Base-by-base conservation (phyloP, 2,797 vertebrate genomes). In the Buphagus erythrorhynchus region DNA sequence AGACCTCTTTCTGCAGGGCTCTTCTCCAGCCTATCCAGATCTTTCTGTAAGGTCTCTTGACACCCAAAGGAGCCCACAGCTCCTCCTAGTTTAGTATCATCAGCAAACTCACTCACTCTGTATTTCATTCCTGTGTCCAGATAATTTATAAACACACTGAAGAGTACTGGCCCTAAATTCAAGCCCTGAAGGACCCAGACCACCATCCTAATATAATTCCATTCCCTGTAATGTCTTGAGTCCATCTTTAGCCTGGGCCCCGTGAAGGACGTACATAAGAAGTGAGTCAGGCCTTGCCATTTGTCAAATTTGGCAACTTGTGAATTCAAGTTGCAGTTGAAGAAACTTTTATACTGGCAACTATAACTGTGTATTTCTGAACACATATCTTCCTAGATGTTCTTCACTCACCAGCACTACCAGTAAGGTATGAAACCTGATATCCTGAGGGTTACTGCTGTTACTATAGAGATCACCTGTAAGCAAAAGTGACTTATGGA, bases 201-300 rank as follows among this genome's bases (percentile, higher is more conserved):
- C 42, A 55, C 5, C 3, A 16, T 11, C 8, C 8, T 16, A 13
- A 18, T 18, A 14, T 11, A 62, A 55, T 3, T 15, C 26, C 16
- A 24, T 42, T 36, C 22, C 20, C 22, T 25, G 1, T 7, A 29
- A 75, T 0, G 0, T 3, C n/a, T 17, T 49, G 28, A 57, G 13
- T 20, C 16, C 16, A 29, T 4, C 16, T 62, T 75, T 58, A 59
- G 35, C 4, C 14, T 5, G 5, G 11, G 6, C 2, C 8, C 2
- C 4, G 22, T 28, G 6, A 61, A 80, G 9, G 22, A 33, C 0
- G 11, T 55, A 28, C 4, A 4, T 10, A 48, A 48, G 5, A 73
- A 72, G 4, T 33, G 14, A 2, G 25, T 38, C 21, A 43, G 31
- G 7, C 5, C 16, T 69, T 73, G 18, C 4, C 11, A 29, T 77